Evolutionary conservation across 1,140 invertebrate species (phyloP).

Genomic region (Drosophila tropicalis): DNA sequence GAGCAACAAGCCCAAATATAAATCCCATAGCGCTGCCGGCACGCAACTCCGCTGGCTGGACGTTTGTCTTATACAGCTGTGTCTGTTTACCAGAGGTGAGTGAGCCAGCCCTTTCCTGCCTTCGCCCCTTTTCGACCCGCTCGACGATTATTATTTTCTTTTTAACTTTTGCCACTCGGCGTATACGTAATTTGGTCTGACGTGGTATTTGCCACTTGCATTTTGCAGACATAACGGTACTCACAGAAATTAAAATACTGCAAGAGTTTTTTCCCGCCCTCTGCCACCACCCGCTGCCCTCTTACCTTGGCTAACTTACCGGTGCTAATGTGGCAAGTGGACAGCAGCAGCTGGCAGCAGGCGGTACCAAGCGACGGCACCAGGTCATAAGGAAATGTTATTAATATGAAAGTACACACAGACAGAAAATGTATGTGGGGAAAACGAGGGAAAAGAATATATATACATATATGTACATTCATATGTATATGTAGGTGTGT

Average conservation of each 20-base stretch:
- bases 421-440: slow-evolving; percentile 1
- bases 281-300: background rate
- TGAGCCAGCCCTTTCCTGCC: background rate
- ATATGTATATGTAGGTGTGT: no score
- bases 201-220: slow-evolving; percentile 34
- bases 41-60: slow-evolving; percentile 56
- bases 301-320: background rate
- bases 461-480: no score
- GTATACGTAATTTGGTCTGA: slow-evolving; percentile 54
- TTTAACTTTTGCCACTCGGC: slow-evolving; percentile 15
- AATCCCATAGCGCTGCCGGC: slow-evolving; percentile 48
- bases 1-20: slow-evolving; percentile 51
- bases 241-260: slow-evolving; percentile 64
- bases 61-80: slow-evolving; percentile 57
- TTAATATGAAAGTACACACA: slow-evolving; percentile 31
- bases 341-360: slow-evolving; percentile 4
- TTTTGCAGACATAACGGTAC: slow-evolving; percentile 31
- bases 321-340: slow-evolving; percentile 49
- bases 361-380: no score
- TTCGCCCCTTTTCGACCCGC: no score
- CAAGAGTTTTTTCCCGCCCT: background rate
- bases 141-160: no score
- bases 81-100: slow-evolving; percentile 63
- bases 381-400: slow-evolving; percentile 31
- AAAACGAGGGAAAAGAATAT: background rate